phyloP scores from a whole-genome alignment of 2,797 vertebrate species.

The Potorous gilbertii region DNA sequence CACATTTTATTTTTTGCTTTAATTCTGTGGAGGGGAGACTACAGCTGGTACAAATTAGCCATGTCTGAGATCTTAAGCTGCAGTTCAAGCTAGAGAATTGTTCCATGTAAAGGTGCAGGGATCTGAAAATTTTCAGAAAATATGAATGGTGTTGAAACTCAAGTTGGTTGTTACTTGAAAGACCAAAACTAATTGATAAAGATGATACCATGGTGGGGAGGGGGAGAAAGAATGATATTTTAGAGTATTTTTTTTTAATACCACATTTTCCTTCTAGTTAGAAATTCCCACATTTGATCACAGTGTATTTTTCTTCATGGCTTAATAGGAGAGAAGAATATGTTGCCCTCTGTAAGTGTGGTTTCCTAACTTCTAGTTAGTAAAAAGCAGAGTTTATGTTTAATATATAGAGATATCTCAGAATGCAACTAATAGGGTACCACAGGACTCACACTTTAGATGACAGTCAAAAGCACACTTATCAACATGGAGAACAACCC shows the following conservation, averaged over 20 bases:
- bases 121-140: conserved; percentile 17
- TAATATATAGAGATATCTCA: neutral
- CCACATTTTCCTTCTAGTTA: neutral
- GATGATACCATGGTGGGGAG: neutral
- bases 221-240: neutral
- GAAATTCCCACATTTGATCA: neutral
- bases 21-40: neutral
- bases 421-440: neutral
- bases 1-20: neutral
- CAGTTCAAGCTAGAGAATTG: conserved; percentile 49
- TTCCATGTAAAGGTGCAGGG: conserved; percentile 62
- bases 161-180: conserved; percentile 21
- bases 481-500: neutral
- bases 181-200: conserved; percentile 2
- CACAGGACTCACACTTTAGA: neutral
- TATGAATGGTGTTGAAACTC: conserved; percentile 29
- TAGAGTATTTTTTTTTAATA: conserved; percentile 24
- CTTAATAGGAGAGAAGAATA: neutral
- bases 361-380: conserved; percentile 14
- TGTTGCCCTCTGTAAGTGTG: neutral
- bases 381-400: neutral
- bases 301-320: neutral
- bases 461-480: neutral
- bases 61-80: neutral
- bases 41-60: neutral